These are phyloP conservation scores for Petrosia ficiformis DNA, from an alignment of 37 sponge, comb jelly and placozoan genomes.

Conservation along the genomic window DNA sequence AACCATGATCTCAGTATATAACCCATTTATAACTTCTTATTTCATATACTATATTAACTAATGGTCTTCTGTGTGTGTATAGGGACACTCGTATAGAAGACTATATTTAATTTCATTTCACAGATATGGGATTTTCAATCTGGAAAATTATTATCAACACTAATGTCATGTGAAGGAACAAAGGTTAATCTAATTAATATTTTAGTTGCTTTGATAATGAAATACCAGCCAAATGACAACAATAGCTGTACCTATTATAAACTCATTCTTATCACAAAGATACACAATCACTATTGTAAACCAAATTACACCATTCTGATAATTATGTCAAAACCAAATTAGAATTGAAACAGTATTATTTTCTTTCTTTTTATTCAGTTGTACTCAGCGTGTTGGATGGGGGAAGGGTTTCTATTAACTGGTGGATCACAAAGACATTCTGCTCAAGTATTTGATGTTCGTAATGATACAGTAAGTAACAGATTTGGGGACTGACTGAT, in stretches of 20 bases:
- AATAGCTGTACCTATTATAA: background rate
- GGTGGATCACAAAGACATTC: conserved; percentile 18
- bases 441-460: background rate
- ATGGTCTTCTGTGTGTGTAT: background rate
- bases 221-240: too few relatives aligned
- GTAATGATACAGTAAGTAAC: conserved; percentile 2
- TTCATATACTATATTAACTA: too few relatives aligned
- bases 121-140: conserved; percentile 39
- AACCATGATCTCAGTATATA: too few relatives aligned
- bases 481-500: background rate
- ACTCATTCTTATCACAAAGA: background rate
- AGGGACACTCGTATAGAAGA: background rate
- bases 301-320: too few relatives aligned
- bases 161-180: conserved; percentile 3
- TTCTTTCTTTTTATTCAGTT: conserved; percentile 8
- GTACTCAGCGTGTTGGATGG: conserved; percentile 27
- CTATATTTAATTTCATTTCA: background rate
- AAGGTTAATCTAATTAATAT: too few relatives aligned
- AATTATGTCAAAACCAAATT: too few relatives aligned
- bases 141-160: conserved; percentile 14
- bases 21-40: too few relatives aligned
- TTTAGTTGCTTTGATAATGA: too few relatives aligned
- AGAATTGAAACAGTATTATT: too few relatives aligned
- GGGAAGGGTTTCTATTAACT: background rate
- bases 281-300: background rate